Conservation (phyloP, 2,797 vertebrate genomes). For the Coregonus suidteri region DNA sequence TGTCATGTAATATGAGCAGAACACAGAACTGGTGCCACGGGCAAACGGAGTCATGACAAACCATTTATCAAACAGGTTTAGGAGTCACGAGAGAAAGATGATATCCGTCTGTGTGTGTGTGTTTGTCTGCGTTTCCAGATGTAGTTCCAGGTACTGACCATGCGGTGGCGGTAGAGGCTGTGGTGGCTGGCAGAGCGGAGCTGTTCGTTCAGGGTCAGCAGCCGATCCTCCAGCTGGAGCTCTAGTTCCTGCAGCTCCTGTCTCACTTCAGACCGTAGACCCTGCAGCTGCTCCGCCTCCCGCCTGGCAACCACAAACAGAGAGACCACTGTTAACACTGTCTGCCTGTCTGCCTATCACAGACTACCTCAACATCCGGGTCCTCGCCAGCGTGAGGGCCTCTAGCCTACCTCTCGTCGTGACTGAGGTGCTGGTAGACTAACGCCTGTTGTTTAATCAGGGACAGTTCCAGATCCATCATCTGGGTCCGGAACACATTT, state of each 20-base stretch:
- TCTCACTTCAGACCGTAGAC: constrained; percentile 86
- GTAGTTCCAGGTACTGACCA: constrained; percentile 66
- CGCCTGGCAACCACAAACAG: constrained; percentile 65
- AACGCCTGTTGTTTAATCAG: constrained; percentile 90
- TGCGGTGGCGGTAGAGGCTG: constrained; percentile 72
- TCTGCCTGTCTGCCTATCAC: too few species aligned
- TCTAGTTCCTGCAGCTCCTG: constrained; percentile 94
- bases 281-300: constrained; percentile 89
- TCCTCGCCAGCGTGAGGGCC: neutral
- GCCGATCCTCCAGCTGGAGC: constrained; percentile 89
- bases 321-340: neutral
- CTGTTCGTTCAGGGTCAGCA: constrained; percentile 81
- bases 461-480: constrained; percentile 94
- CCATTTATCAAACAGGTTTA: neutral
- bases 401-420: constrained; percentile 85
- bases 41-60: neutral
- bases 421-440: constrained; percentile 92
- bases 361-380: neutral
- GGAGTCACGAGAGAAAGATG: too few species aligned
- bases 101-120: neutral
- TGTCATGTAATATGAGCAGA: neutral
- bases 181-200: constrained; percentile 65
- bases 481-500: constrained; percentile 90
- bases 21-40: neutral
- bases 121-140: neutral